Evolutionary conservation across 2,113 vertebrate species (phyloP).

Genomic region (Xiphophorus couchianus): DNA sequence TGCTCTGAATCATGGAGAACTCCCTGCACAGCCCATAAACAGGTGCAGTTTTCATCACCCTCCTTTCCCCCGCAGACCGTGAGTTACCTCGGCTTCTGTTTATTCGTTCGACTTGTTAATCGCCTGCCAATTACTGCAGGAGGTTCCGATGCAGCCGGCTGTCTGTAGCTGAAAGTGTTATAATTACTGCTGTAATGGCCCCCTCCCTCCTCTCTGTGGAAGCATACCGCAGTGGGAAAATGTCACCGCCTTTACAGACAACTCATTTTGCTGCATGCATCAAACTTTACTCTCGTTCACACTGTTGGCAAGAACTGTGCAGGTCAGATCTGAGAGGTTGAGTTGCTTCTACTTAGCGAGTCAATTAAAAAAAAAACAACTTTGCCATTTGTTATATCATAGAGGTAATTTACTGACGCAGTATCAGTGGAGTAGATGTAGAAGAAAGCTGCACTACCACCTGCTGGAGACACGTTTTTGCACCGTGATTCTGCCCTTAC

Average conservation of each 20-base stretch:
- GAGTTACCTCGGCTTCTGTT: slow-evolving; percentile 65
- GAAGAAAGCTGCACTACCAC: slow-evolving; percentile 55
- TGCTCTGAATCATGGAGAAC: slow-evolving; percentile 15
- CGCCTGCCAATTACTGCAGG: slow-evolving; percentile 80
- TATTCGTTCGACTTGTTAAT: slow-evolving; percentile 79
- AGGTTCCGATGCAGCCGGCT: slow-evolving; percentile 70
- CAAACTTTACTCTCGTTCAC: neutral
- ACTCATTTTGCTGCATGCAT: slow-evolving; percentile 15
- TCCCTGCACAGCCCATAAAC: slow-evolving; percentile 5
- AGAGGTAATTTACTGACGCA: neutral
- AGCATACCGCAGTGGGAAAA: slow-evolving; percentile 44
- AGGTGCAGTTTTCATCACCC: slow-evolving; percentile 48
- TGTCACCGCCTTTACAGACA: slow-evolving; percentile 61
- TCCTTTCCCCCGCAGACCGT: slow-evolving; percentile 18
- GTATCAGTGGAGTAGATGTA: slow-evolving; percentile 27
- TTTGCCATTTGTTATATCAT: neutral
- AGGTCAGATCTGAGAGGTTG: neutral
- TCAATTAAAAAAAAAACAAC: neutral
- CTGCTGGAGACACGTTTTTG: slow-evolving; percentile 67
- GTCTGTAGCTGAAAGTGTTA: slow-evolving; percentile 68
- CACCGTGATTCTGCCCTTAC: slow-evolving; percentile 27
- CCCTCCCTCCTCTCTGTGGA: slow-evolving; percentile 26
- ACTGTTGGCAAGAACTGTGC: neutral
- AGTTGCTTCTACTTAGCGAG: neutral
- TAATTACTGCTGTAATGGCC: slow-evolving; percentile 78